Percentiles rank a stretch among this genome's conserved stretches.
These are phyloP conservation scores for Bucco capensis DNA, from an alignment of 2,113 vertebrate genomes.

Conservation along the genomic window DNA sequence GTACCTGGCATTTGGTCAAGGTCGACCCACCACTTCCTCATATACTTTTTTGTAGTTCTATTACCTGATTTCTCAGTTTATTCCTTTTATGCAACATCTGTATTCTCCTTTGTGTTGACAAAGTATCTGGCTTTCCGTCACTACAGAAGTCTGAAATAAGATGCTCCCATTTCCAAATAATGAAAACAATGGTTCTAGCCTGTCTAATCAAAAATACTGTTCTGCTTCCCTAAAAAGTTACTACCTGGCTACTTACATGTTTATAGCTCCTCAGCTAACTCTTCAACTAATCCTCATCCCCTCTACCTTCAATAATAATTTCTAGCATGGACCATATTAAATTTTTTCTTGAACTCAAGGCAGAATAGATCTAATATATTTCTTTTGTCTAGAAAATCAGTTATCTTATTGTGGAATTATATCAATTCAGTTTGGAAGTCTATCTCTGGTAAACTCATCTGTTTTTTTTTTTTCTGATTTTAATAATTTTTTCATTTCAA, in stretches of 20 bases:
- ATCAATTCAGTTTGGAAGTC: neutral
- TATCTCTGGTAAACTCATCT: neutral
- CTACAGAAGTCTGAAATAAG: neutral
- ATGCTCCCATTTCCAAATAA: rapidly evolving
- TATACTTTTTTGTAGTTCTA: neutral
- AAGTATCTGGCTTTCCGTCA: neutral
- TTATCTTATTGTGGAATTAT: neutral
- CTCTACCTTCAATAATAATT: neutral
- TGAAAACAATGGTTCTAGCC: neutral
- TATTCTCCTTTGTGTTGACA: neutral
- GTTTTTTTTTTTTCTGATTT: neutral
- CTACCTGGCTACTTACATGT: neutral
- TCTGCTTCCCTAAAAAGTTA: neutral
- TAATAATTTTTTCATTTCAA: neutral
- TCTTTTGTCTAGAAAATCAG: constrained; percentile 14
- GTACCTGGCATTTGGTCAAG: no score
- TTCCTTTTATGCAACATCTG: neutral
- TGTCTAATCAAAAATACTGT: neutral
- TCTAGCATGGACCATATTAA: neutral
- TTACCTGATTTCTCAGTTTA: neutral
- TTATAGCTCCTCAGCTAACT: neutral
- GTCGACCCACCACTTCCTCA: no score
- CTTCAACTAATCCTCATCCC: neutral
- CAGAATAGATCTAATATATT: constrained; percentile 29
- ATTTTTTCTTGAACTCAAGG: neutral